A percentile compares a stretch with the other conserved stretches of the same genome.
Conservation (phyloP, 2,888 invertebrate genomes). For the Acleris sparsana region DNA sequence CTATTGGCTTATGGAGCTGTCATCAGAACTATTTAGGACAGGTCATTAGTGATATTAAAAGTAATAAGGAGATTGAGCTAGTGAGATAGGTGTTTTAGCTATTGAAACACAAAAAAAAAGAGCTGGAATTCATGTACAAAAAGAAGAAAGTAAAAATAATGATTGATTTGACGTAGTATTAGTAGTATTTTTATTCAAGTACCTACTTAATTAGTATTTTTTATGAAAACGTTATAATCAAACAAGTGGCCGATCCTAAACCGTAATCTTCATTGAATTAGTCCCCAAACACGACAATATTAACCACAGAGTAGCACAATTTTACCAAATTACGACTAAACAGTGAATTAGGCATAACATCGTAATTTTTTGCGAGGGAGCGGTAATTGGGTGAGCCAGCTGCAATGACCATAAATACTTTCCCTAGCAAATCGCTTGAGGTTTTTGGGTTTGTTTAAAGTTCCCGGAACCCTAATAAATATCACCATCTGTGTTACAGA, state of each 20-base stretch:
- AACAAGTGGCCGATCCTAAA: slow-evolving; percentile 2
- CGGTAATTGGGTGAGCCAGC: slow-evolving; percentile 33
- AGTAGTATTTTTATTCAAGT: too few relatives aligned
- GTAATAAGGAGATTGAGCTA: too few relatives aligned
- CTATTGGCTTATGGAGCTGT: slow-evolving; percentile 1
- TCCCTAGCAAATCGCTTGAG: slow-evolving; percentile 31
- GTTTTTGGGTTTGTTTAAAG: slow-evolving; percentile 35
- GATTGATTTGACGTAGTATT: too few relatives aligned
- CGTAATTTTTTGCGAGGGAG: slow-evolving; percentile 31
- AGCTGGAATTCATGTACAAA: too few relatives aligned
- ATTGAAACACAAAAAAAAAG: too few relatives aligned
- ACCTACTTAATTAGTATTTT: too few relatives aligned
- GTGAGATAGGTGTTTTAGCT: too few relatives aligned
- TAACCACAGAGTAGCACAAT: not conserved
- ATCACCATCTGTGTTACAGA: slow-evolving; percentile 27
- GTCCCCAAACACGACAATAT: not conserved
- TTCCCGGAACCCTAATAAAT: slow-evolving; percentile 32
- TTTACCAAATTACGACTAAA: slow-evolving; percentile 23
- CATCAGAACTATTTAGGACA: not conserved
- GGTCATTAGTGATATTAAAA: not conserved
- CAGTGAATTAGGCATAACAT: slow-evolving; percentile 26
- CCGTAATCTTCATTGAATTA: slow-evolving; percentile 3
- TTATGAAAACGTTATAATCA: not conserved
- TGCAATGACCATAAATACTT: slow-evolving; percentile 35
- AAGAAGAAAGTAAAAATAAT: too few relatives aligned